Evolutionary conservation across 2,888 invertebrate genomes (phyloP), one percentile per base, ranked within the genome.

Genomic region (Stratiomys singularior): DNA sequence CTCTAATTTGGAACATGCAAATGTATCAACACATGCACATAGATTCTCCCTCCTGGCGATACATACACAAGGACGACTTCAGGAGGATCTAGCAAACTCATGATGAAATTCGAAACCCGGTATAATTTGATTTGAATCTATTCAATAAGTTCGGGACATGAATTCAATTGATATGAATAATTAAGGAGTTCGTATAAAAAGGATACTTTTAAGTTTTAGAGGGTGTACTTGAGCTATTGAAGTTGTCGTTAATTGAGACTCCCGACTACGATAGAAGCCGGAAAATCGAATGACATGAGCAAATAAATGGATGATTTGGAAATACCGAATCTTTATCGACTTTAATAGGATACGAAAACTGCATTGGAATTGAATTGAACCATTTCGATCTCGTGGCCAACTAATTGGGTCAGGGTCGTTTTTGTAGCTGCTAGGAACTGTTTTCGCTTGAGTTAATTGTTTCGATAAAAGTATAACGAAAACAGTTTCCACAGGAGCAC

Each of bases 131-230:
- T 69, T 69, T 69, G 69, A 47, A 21, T 15, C 5, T 46, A 47
- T 21, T 25, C n/a, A 47, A 46, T n/a, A 66, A 66, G 44, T 66
- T 66, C 66, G n/a, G 66, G 28, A 25, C 47, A 52, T 52, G 47
- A 27, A 47, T 69, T 69, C 23, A 69, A 69, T 69, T 69, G 69
- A 30, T 46, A 47, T 69, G 69, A 69, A 69, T 69, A 69, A 69
- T 69, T 69, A 69, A 69, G 47, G 69, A 69, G 13, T 25, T 47
- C 69, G n/a, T 47, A 69, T 46, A 69, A 69, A 69, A 69, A 69
- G 46, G 46, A 69, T 69, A 69, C 69, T 18, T 69, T 18, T 18
- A 9, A 37, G 46, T 3, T 28, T n/a, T 23, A 23, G 13, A 44
- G n/a, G 47, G 69, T 15, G 21, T 47, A 47, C 44, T 47, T 11